Evolutionary conservation across 2,113 vertebrate genomes (phyloP).

Genomic region (Myotis davidii): DNA sequence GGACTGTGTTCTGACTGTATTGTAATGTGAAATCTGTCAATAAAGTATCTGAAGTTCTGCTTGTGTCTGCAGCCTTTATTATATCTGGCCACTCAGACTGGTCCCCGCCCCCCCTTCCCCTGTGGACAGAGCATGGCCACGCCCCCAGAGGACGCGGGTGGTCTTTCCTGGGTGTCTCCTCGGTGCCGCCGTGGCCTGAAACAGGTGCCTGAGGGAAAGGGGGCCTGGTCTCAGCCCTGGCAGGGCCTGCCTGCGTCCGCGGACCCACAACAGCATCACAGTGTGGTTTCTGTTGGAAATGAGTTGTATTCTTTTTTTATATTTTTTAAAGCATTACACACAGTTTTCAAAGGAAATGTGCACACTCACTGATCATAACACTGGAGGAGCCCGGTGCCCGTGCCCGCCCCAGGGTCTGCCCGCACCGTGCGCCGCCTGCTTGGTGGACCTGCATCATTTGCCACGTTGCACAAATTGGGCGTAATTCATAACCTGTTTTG

Average conservation of each 20-base stretch:
- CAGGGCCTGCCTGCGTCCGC: fast-evolving
- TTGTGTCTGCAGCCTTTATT: background rate
- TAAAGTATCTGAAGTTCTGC: constrained; percentile 26
- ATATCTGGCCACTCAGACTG: fast-evolving
- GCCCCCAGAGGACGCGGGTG: fast-evolving
- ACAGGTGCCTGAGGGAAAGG: background rate
- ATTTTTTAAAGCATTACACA: background rate
- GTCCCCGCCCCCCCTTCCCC: fast-evolving
- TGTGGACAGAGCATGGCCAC: background rate
- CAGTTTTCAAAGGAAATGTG: background rate
- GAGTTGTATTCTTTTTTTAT: background rate
- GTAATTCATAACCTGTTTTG: background rate
- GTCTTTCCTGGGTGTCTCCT: too few species aligned
- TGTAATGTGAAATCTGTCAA: constrained; percentile 68
- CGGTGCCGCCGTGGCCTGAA: background rate
- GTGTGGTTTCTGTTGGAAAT: background rate
- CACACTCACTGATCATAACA: too few species aligned
- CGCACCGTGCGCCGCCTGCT: background rate
- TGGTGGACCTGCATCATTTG: too few species aligned
- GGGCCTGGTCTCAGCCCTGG: fast-evolving
- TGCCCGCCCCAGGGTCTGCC: background rate
- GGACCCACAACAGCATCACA: background rate
- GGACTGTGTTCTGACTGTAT: constrained; percentile 57
- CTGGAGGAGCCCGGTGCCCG: too few species aligned
- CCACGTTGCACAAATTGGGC: background rate